These are phyloP conservation scores for Drosophila arizonae DNA, from an alignment of 1,140 invertebrate species.

Conservation along the genomic window DNA sequence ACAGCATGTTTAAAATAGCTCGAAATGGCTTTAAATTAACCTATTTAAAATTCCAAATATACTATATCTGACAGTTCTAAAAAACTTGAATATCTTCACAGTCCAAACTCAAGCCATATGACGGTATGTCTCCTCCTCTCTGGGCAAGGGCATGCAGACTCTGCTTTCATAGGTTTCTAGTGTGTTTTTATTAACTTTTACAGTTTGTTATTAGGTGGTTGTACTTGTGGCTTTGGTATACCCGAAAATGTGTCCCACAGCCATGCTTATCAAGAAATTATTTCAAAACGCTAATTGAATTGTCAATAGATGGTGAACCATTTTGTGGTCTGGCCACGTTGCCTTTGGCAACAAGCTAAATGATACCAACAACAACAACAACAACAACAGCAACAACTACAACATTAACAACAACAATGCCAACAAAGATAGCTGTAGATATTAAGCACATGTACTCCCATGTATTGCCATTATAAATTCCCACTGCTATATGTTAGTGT, in stretches of 20 bases:
- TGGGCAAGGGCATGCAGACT: neutral
- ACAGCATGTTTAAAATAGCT: too few species aligned
- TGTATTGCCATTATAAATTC: conserved; percentile 76
- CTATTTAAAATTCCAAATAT: too few species aligned
- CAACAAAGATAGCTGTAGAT: conserved; percentile 39
- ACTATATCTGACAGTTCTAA: too few species aligned
- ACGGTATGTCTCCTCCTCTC: too few species aligned
- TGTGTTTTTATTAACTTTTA: conserved; percentile 43
- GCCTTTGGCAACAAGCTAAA: conserved; percentile 47
- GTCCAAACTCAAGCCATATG: neutral
- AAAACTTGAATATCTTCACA: neutral
- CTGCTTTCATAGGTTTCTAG: neutral
- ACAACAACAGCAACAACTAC: conserved; percentile 17
- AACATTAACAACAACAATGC: conserved; percentile 14
- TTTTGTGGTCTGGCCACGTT: conserved; percentile 49
- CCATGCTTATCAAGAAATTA: conserved; percentile 68
- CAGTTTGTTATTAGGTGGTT: conserved; percentile 51
- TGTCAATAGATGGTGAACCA: conserved; percentile 69
- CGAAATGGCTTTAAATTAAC: too few species aligned
- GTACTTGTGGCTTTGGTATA: conserved; percentile 23
- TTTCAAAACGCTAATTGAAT: conserved; percentile 80
- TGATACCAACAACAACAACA: conserved; percentile 48
- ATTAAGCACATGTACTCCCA: conserved; percentile 51
- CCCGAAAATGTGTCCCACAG: conserved; percentile 32
- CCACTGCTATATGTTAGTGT: conserved; percentile 54